Conservation (phyloP, 2,113 vertebrate genomes). For the Saguinus imperator region DNA sequence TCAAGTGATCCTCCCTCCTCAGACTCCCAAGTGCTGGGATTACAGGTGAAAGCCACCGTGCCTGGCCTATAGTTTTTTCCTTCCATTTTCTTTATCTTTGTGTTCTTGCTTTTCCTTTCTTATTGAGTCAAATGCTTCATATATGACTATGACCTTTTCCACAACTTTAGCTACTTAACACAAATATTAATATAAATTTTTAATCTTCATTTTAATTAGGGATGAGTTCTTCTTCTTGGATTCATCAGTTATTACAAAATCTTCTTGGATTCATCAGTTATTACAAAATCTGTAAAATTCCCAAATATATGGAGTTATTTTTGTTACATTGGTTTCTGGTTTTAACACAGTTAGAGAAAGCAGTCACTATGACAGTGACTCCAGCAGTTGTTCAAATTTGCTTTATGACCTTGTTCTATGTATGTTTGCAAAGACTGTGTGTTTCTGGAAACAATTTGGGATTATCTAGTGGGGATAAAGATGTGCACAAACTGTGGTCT, state of each 20-base stretch:
- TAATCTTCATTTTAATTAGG: constrained; percentile 17
- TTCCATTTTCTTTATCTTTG: not conserved
- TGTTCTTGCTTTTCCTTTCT: not conserved
- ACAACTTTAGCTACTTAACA: not conserved
- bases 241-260: not conserved
- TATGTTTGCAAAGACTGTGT: not conserved
- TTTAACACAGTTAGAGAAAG: not conserved
- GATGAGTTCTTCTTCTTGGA: not conserved
- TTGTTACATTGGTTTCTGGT: not conserved
- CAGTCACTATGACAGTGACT: not conserved
- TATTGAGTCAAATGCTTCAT: not conserved
- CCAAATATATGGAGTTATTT: not conserved
- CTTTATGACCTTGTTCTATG: not conserved
- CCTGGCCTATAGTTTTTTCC: not conserved
- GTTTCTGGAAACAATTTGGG: not conserved
- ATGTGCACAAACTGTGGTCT: not conserved
- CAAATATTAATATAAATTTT: not conserved
- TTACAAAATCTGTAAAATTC: not conserved
- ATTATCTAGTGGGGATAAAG: not conserved
- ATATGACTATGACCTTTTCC: not conserved
- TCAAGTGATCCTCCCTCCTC: too few relatives aligned
- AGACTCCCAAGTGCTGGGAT: too few relatives aligned
- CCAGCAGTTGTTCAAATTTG: not conserved
- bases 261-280: not conserved
- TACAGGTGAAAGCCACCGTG: too few relatives aligned